Base-by-base conservation (phyloP, 2,888 invertebrate genomes). In the Thecocarcelia acutangulata region DNA sequence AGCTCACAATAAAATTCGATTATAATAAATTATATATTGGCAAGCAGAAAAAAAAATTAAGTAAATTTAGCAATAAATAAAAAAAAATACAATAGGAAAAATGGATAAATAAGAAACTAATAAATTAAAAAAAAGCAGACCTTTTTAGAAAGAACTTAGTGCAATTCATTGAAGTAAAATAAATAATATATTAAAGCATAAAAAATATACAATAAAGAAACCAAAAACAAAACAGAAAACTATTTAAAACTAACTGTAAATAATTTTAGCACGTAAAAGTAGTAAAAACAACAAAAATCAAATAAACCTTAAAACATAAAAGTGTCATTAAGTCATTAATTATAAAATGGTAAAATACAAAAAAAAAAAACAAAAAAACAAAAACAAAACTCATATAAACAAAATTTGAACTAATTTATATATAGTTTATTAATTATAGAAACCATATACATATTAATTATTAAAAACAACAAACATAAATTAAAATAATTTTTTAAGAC, bases 91-190 rank as follows among this genome's bases (percentile, higher is more conserved):
- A 37, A 61, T 11, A 19, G 28, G 13, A 69, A 52, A 44, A 11
- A 64, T 54, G 70, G n/a, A 40, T 46, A 72, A 69, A 9, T 28
- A 56, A 48, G n/a, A 58, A 80, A 83, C 33, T 58, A 72, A 24
- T 54, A 54, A 52, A 42, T 12, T 19, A 21, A 44, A 61, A 11
- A 75, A 81, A 84, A 85, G 86, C 86, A 87, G 87, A 90, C 88
- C 88, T 89, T 82, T 66, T 90, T 88, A 90, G 89, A 88, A 82
- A 85, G 88, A 90, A 90, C 90, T 88, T 90, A 90, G 90, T 90
- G 90, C 90, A 90, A 90, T 82, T 82, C 82, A 82, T 90, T 90
- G 90, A 88, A 87, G 83, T 87, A 89, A 86, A 83, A 83, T 72
- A 59, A 76, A 24, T 24, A 24, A 82, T 74, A 84, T 63, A 58